Evolutionary conservation across 1,140 invertebrate genomes (phyloP).

Genomic region (Lerema accius): DNA sequence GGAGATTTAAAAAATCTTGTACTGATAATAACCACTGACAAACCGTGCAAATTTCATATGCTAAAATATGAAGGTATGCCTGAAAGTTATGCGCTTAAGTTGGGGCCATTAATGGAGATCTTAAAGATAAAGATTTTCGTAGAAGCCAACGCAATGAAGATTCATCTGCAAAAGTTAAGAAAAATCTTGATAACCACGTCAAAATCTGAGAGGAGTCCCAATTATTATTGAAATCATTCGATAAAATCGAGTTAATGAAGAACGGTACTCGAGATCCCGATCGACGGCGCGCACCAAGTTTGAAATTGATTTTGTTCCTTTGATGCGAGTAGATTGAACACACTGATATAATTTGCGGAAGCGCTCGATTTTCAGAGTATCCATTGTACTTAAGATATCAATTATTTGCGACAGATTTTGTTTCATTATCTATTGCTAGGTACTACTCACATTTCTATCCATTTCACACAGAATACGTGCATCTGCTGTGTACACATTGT

Average conservation of each 20-base stretch:
- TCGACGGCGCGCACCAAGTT: slow-evolving; percentile 58
- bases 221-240: slow-evolving; percentile 78
- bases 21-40: slow-evolving; percentile 10
- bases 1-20: neutral
- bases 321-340: slow-evolving; percentile 54
- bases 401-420: neutral
- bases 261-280: slow-evolving; percentile 69
- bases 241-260: slow-evolving; percentile 80
- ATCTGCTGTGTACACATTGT: no score
- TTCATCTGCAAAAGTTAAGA: slow-evolving; percentile 52
- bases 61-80: slow-evolving; percentile 5
- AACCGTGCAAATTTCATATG: slow-evolving; percentile 5
- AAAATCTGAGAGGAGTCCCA: slow-evolving; percentile 67
- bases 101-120: slow-evolving; percentile 30
- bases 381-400: slow-evolving; percentile 22
- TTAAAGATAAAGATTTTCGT: slow-evolving; percentile 48
- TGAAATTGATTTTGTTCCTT: slow-evolving; percentile 77
- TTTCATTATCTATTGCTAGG: no score
- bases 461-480: no score
- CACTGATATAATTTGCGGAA: slow-evolving; percentile 65
- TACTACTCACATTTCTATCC: no score
- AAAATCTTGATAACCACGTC: slow-evolving; percentile 69
- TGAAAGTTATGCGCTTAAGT: slow-evolving; percentile 18
- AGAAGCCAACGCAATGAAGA: slow-evolving; percentile 47
- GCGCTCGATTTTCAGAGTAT: slow-evolving; percentile 48